Conservation (phyloP, 1,140 invertebrate species). For the Pseudomyrmex dendroicus region DNA sequence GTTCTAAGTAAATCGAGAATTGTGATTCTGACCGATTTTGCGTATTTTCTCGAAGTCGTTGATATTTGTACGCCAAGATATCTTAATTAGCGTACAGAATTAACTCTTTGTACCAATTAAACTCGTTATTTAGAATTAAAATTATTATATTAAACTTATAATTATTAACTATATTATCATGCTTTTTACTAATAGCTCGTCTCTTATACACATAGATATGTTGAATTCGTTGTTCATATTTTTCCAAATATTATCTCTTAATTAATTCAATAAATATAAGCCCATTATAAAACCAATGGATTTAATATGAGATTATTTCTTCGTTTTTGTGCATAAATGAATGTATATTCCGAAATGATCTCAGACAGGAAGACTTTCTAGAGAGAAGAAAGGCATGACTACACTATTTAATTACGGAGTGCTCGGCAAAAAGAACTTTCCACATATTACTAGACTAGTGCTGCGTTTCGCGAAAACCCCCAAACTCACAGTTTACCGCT, state of each 20-base stretch:
- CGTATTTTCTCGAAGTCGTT: conserved; percentile 15
- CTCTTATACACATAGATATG: too few relatives aligned
- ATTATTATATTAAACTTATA: background rate
- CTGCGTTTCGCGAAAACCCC: conserved; percentile 52
- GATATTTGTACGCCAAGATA: background rate
- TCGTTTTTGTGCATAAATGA: background rate
- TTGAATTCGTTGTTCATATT: too few relatives aligned
- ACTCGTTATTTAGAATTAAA: background rate
- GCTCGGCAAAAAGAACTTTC: conserved; percentile 39
- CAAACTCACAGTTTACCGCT: conserved; percentile 18
- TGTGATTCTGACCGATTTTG: conserved; percentile 14
- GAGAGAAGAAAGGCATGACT: background rate
- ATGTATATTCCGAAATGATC: background rate
- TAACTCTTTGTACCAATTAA: background rate
- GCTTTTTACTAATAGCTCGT: background rate
- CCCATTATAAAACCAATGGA: background rate
- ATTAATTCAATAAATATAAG: too few relatives aligned
- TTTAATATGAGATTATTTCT: conserved; percentile 27
- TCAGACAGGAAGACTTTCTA: conserved; percentile 3
- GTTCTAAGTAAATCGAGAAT: conserved; percentile 17
- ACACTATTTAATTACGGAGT: conserved; percentile 52
- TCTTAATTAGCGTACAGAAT: background rate
- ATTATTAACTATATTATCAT: background rate
- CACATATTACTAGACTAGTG: conserved; percentile 49
- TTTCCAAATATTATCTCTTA: too few relatives aligned